Conservation (phyloP, 2,113 vertebrate species). For the Menidia beryllina region DNA sequence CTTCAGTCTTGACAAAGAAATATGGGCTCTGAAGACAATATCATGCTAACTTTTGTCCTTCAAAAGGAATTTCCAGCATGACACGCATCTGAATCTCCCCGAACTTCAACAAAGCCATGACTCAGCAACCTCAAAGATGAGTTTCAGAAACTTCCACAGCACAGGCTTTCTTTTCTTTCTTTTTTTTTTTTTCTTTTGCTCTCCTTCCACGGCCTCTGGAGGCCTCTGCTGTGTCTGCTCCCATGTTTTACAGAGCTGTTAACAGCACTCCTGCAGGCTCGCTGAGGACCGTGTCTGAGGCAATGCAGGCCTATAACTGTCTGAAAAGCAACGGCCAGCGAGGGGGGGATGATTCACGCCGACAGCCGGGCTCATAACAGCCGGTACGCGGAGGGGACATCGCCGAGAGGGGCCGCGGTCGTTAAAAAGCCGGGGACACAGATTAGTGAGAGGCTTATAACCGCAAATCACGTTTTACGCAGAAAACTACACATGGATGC, state of each 20-base stretch:
- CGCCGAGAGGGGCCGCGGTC: conserved; percentile 26
- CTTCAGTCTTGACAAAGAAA: not conserved
- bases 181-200: conserved; percentile 7
- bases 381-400: conserved; percentile 42
- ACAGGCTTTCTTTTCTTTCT: not conserved
- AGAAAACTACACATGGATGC: not conserved
- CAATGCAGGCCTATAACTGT: conserved; percentile 50
- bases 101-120: not conserved
- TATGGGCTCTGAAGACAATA: not conserved
- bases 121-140: not conserved
- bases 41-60: not conserved
- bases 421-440: conserved; percentile 37
- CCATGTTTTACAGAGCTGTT: conserved; percentile 46
- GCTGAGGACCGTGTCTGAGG: conserved; percentile 18
- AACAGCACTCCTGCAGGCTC: conserved; percentile 43
- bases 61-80: not conserved
- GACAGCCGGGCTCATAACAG: conserved; percentile 54
- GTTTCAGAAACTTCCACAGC: not conserved
- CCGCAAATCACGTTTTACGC: not conserved
- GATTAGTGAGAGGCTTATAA: conserved; percentile 13
- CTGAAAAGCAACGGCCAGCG: conserved; percentile 56
- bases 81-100: not conserved
- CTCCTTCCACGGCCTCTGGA: conserved; percentile 18
- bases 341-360: conserved; percentile 55
- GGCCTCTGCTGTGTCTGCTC: conserved; percentile 13